These are phyloP conservation scores for Lasioglossum morio DNA, from an alignment of 2,888 invertebrate genomes.

Conservation along the genomic window DNA sequence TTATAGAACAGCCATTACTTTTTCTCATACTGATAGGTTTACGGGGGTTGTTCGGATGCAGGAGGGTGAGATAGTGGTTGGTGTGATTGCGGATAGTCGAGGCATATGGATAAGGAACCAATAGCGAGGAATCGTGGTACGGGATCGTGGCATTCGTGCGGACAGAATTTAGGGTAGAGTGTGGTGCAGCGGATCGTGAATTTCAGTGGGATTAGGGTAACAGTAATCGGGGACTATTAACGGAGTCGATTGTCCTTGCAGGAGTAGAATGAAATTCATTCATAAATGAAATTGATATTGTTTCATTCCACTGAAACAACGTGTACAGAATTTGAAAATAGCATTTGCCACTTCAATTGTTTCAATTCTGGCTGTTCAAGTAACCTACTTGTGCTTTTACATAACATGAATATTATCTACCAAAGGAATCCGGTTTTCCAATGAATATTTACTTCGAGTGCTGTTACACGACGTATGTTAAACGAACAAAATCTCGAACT, in stretches of 20 bases:
- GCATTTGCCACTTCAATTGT: neutral
- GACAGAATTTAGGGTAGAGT: neutral
- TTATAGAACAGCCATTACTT: neutral
- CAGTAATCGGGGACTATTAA: neutral
- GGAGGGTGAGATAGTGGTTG: neutral
- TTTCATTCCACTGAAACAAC: neutral
- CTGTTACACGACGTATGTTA: too few relatives aligned
- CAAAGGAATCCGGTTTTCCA: neutral
- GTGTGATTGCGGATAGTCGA: neutral
- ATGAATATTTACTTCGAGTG: neutral
- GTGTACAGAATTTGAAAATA: neutral
- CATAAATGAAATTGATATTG: neutral
- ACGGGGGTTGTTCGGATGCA: neutral
- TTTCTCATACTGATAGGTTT: neutral
- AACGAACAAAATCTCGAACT: neutral
- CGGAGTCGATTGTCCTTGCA: neutral
- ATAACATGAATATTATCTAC: neutral
- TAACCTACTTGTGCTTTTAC: neutral
- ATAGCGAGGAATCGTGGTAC: neutral
- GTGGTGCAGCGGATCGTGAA: neutral
- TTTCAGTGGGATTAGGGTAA: neutral
- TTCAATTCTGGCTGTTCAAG: neutral
- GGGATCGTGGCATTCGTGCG: neutral
- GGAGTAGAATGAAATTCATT: neutral
- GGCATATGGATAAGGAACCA: neutral